phyloP scores from a whole-genome alignment of 2,113 vertebrate genomes.

The Electrona antarctica region DNA sequence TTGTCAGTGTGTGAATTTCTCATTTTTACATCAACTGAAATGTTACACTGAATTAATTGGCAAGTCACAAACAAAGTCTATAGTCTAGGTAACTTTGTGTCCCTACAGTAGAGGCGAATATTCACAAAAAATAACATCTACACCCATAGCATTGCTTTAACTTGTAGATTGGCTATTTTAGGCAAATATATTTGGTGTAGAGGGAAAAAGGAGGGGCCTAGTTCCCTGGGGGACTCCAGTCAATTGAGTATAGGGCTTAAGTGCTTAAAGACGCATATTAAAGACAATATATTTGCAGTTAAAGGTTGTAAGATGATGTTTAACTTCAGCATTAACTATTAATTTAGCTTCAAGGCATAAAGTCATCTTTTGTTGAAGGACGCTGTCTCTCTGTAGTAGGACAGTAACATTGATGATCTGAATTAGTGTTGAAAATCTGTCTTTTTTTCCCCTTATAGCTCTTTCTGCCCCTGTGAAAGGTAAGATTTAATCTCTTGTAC shows the following conservation, averaged over 20 bases:
- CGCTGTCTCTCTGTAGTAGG: too few relatives aligned
- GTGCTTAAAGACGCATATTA: background rate
- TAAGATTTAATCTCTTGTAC: slow-evolving; percentile 41
- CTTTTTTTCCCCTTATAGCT: slow-evolving; percentile 47
- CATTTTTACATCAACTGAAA: background rate
- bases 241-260: too few relatives aligned
- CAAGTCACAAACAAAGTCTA: background rate
- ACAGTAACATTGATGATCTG: too few relatives aligned
- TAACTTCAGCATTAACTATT: background rate
- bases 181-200: too few relatives aligned
- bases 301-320: background rate
- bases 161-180: too few relatives aligned
- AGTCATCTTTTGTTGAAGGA: background rate
- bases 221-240: too few relatives aligned
- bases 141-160: too few relatives aligned
- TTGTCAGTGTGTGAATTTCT: background rate
- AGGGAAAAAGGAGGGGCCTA: too few relatives aligned
- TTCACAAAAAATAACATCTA: too few relatives aligned
- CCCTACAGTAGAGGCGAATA: too few relatives aligned
- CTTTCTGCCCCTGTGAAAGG: slow-evolving; percentile 63
- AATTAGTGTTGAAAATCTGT: slow-evolving; percentile 3
- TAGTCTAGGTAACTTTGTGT: background rate
- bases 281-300: slow-evolving; percentile 1
- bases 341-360: background rate
- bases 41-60: background rate